phyloP scores from a whole-genome alignment of 2,888 invertebrate species.

The Apotomis betuletana region DNA sequence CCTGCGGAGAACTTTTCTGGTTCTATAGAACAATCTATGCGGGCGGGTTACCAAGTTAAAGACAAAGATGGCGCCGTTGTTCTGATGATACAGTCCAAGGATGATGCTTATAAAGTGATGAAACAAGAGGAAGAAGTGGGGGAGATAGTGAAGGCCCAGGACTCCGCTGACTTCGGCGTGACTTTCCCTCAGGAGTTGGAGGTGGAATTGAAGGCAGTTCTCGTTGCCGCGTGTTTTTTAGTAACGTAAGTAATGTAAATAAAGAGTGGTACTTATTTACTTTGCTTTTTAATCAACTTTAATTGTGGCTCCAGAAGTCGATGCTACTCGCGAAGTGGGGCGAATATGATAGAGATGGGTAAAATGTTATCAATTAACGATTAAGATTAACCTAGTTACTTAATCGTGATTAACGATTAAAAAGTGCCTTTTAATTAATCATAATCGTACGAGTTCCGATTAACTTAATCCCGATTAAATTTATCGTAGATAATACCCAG shows the following conservation, averaged over 20 bases:
- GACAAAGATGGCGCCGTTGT: constrained; percentile 50
- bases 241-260: constrained; percentile 48
- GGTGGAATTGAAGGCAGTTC: constrained; percentile 55
- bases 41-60: constrained; percentile 55
- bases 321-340: too few relatives aligned
- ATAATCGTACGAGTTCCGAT: too few relatives aligned
- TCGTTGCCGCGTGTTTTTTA: constrained; percentile 64
- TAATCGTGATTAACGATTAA: too few relatives aligned
- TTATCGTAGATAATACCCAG: too few relatives aligned
- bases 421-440: too few relatives aligned
- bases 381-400: too few relatives aligned
- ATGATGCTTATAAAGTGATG: constrained; percentile 50
- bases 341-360: too few relatives aligned
- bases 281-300: not conserved
- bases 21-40: constrained; percentile 51
- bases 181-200: constrained; percentile 57
- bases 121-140: constrained; percentile 53
- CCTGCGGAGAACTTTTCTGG: constrained; percentile 65
- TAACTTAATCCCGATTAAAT: too few relatives aligned
- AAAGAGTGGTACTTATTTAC: not conserved
- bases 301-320: too few relatives aligned
- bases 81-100: constrained; percentile 52
- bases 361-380: too few relatives aligned
- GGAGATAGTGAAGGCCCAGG: constrained; percentile 47
- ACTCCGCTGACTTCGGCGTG: constrained; percentile 51